Evolutionary conservation across 1,140 invertebrate genomes (phyloP).

Genomic region (Drosophila suzukii): DNA sequence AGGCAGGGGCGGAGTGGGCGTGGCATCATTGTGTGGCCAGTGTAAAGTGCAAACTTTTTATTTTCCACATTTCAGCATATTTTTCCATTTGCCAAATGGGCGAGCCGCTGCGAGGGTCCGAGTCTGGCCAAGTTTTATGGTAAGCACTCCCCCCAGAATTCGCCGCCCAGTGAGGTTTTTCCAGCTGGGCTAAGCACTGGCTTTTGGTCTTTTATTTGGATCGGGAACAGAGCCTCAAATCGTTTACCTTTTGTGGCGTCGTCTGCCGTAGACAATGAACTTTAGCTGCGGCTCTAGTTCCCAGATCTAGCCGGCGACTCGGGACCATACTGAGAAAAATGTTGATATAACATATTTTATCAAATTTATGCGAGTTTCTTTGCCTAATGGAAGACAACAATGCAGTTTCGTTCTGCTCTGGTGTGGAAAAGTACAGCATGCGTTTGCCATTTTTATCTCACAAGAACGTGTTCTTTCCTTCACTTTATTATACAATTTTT

Average conservation of each 20-base stretch:
- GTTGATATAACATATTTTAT: not conserved
- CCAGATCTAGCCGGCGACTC: constrained; percentile 12
- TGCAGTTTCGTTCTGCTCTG: not conserved
- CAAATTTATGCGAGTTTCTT: not conserved
- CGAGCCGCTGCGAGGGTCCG: constrained; percentile 13
- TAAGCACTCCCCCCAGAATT: constrained; percentile 52
- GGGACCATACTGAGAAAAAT: constrained; percentile 4
- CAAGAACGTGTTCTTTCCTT: too few species aligned
- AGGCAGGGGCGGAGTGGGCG: constrained; percentile 38
- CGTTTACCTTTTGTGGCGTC: constrained; percentile 71
- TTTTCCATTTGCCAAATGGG: constrained; percentile 61
- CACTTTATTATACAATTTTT: too few species aligned
- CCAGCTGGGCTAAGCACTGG: constrained; percentile 41
- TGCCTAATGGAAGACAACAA: not conserved
- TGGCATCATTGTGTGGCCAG: constrained; percentile 56
- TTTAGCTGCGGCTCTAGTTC: constrained; percentile 29
- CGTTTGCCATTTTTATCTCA: too few species aligned
- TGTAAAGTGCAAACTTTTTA: constrained; percentile 70
- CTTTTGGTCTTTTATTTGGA: constrained; percentile 48
- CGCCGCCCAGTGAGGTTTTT: constrained; percentile 31
- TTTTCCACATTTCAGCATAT: constrained; percentile 64
- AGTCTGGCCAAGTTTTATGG: constrained; percentile 63
- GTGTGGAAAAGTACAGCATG: too few species aligned
- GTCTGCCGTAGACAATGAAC: constrained; percentile 68
- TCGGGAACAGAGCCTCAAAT: constrained; percentile 46